A percentile compares a stretch with the other conserved stretches of the same genome.
These are phyloP conservation scores for Apodemia mormo DNA, from an alignment of 2,888 invertebrate species.

Conservation along the genomic window DNA sequence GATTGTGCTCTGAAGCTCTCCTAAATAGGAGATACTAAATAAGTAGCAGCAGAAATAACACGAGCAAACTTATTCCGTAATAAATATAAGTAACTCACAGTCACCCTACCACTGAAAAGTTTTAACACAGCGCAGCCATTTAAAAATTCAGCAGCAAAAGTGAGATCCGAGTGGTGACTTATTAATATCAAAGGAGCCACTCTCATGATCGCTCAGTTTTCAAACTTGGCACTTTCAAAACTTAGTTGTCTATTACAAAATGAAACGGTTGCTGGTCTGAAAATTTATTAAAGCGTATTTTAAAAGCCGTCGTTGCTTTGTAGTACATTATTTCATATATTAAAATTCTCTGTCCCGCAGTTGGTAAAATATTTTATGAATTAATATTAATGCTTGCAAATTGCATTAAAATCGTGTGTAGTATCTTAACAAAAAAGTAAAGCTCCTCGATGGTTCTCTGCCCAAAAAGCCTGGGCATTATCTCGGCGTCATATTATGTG, in stretches of 20 bases:
- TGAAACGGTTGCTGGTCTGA: slow-evolving; percentile 7
- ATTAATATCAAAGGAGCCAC: slow-evolving; percentile 57
- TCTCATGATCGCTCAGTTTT: slow-evolving; percentile 37
- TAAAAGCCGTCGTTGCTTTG: background rate
- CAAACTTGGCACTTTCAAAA: slow-evolving; percentile 29
- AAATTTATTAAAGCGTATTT: background rate
- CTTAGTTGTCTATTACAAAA: slow-evolving; percentile 20
- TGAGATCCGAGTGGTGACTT: slow-evolving; percentile 61
- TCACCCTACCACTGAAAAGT: slow-evolving; percentile 45
- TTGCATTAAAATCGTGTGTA: too few relatives aligned
- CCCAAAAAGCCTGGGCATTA: too few relatives aligned
- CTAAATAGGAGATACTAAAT: too few relatives aligned
- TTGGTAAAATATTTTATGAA: too few relatives aligned
- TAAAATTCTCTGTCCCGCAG: too few relatives aligned
- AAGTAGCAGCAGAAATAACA: too few relatives aligned
- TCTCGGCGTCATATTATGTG: too few relatives aligned
- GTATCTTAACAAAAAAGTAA: too few relatives aligned
- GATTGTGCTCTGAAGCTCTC: too few relatives aligned
- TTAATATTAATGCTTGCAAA: too few relatives aligned
- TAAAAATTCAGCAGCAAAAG: slow-evolving; percentile 70
- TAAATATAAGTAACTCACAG: background rate
- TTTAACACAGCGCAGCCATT: slow-evolving; percentile 53
- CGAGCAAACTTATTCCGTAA: too few relatives aligned
- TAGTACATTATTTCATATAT: background rate
- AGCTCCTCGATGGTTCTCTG: too few relatives aligned